Percentiles rank a stretch among this genome's conserved stretches.
Conservation (phyloP, 92 coral and sea anemone species). For the Galaxea fascicularis region DNA sequence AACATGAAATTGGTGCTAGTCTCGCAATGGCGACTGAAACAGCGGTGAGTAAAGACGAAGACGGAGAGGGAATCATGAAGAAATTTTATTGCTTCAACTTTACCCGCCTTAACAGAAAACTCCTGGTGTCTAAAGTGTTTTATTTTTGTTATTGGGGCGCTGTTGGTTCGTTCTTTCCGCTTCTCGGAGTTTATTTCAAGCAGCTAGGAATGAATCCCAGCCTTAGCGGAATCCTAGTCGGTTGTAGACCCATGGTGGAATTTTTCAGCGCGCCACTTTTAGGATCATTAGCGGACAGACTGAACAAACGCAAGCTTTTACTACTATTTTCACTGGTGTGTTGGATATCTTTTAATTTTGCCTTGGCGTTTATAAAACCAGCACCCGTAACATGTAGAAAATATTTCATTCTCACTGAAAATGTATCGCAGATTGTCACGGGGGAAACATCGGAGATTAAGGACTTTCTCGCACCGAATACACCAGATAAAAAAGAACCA, state of each 20-base stretch:
- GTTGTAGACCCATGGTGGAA: slow-evolving; percentile 99
- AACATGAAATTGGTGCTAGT: slow-evolving; percentile 25
- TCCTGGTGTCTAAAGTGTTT: slow-evolving; percentile 92
- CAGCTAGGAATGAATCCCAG: slow-evolving; percentile 99
- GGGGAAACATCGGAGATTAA: slow-evolving; percentile 90
- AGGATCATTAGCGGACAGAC: slow-evolving; percentile 95
- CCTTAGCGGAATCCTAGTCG: slow-evolving; percentile 94
- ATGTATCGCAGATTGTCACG: slow-evolving; percentile 90
- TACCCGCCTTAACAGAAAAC: slow-evolving; percentile 71
- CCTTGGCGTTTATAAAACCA: slow-evolving; percentile 96
- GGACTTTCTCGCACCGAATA: slow-evolving; percentile 91
- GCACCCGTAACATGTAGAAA: slow-evolving; percentile 99
- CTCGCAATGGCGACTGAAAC: slow-evolving; percentile 13
- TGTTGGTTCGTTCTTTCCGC: slow-evolving; percentile 98
- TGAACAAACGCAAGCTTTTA: slow-evolving; percentile 86
- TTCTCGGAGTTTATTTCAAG: slow-evolving; percentile 97
- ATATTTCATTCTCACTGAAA: slow-evolving; percentile 93
- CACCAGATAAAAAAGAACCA: slow-evolving; percentile 88
- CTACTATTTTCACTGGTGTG: slow-evolving; percentile 88
- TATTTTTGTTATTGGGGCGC: slow-evolving; percentile 99
- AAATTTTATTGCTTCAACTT: slow-evolving; percentile 16
- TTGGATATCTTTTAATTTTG: slow-evolving; percentile 96
- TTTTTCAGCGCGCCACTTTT: slow-evolving; percentile 95
- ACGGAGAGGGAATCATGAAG: not conserved
- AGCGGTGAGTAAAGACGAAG: slow-evolving; percentile 1